Percentiles rank a stretch among this genome's conserved stretches.
Evolutionary conservation across 2,113 vertebrate species (phyloP).

Genomic region (Barnardius zonarius): DNA sequence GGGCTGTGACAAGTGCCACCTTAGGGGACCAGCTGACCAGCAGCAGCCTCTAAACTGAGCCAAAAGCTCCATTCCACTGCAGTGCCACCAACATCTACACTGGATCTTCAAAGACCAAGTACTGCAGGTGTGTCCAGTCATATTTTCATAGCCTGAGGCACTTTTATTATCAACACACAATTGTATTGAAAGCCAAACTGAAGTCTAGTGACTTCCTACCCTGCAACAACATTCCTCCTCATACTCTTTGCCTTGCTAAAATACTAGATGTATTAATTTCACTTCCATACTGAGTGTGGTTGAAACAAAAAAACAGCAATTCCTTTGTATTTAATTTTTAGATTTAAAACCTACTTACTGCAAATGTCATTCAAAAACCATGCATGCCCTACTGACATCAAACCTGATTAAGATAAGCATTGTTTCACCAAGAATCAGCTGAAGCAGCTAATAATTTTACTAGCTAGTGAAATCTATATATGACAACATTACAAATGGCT

Average conservation of each 20-base stretch:
- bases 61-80: rapidly evolving
- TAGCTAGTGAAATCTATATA: neutral
- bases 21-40: neutral
- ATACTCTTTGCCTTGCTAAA: neutral
- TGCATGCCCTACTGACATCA: neutral
- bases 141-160: neutral
- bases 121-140: neutral
- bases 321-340: neutral
- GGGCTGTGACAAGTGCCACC: neutral
- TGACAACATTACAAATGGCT: neutral
- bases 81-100: rapidly evolving
- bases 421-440: neutral
- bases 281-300: neutral
- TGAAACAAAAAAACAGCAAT: neutral
- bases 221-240: neutral
- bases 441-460: neutral
- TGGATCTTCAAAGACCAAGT: neutral
- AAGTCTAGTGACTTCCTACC: too few relatives aligned
- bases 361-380: neutral
- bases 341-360: neutral
- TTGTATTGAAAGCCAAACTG: neutral
- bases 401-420: neutral
- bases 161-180: rapidly evolving
- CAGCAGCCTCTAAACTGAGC: neutral
- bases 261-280: neutral